Base-by-base conservation (phyloP, 1,140 invertebrate species). In the Eriosoma lanigerum region DNA sequence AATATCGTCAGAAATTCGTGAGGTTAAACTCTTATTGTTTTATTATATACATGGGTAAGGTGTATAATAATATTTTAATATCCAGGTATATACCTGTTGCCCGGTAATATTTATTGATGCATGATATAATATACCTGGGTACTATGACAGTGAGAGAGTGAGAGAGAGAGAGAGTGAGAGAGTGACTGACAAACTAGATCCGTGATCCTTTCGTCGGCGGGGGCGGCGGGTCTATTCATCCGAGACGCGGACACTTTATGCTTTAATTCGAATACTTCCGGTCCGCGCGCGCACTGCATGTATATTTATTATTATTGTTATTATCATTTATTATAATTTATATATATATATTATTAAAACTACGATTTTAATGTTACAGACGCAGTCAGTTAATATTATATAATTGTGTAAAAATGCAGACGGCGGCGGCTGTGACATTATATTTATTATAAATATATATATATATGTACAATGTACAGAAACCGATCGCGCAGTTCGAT, bases 261-360 rank as follows among this genome's bases (percentile, higher is more conserved):
- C 54, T 78, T 78, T 78, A 78, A 78, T 78, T 78, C 56, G 75
- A 78, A 78, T 78, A 78, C 75, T 78, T 78, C 75, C 75, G 75
- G 75, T 72, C 68, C 68, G 68, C 68, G 68, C 24, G 68, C 21
- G 66, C 13, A 24, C 64, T n/a, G 52, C 38, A 38, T 44, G 19
- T 10, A 8, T 44, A 48, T 48, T 62, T 44, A 44, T 66, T 66
- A 12, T 66, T 64, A 29, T 64, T 21, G 6, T 44, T 68, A 68
- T 68, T 68, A 46, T 46, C 15, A 46, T 38, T 66, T 44, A 64
- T 44, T 38, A 44, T 32, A 19, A n/a, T 38, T 46, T 44, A 24
- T 38, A 12, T 44, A 10, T n/a, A n/a, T n/a, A n/a, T n/a, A n/a
- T n/a, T n/a, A n/a, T n/a, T n/a, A n/a, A n/a, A n/a, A n/a, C n/a